Evolutionary conservation across 1,140 invertebrate genomes (phyloP).

Genomic region (Lethocerus indicus): DNA sequence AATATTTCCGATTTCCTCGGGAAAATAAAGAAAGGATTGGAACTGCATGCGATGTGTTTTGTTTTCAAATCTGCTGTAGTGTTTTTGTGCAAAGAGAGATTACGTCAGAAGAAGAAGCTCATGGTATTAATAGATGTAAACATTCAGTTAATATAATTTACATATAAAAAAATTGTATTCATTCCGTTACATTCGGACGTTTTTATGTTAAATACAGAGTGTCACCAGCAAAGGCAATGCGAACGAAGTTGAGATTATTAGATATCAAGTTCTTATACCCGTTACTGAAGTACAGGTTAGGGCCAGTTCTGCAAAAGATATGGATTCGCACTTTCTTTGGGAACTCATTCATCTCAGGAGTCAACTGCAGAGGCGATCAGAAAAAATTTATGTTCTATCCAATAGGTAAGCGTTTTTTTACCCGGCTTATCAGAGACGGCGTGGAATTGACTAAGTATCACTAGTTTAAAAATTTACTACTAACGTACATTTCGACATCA

Average conservation of each 20-base stretch:
- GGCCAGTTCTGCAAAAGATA: slow-evolving; percentile 76
- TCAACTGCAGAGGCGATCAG: slow-evolving; percentile 80
- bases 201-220: slow-evolving; percentile 34
- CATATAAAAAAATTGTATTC: neutral
- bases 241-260: slow-evolving; percentile 84
- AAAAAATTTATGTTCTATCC: slow-evolving; percentile 91
- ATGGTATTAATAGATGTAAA: slow-evolving; percentile 44
- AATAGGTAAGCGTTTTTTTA: slow-evolving; percentile 63
- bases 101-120: slow-evolving; percentile 89
- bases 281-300: slow-evolving; percentile 94
- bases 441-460: too few species aligned
- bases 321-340: slow-evolving; percentile 91
- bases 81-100: slow-evolving; percentile 89
- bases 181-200: neutral
- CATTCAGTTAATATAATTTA: neutral
- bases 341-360: slow-evolving; percentile 88
- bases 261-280: slow-evolving; percentile 89
- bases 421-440: too few species aligned
- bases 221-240: slow-evolving; percentile 67
- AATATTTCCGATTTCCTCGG: slow-evolving; percentile 91
- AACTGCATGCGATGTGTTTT: slow-evolving; percentile 94
- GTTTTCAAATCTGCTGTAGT: slow-evolving; percentile 96
- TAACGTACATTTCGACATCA: too few species aligned
- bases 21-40: slow-evolving; percentile 92
- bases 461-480: too few species aligned